Evolutionary conservation across 2,888 invertebrate species (phyloP), one percentile per base, ranked within the genome.

Genomic region (Leptinotarsa haldemani): DNA sequence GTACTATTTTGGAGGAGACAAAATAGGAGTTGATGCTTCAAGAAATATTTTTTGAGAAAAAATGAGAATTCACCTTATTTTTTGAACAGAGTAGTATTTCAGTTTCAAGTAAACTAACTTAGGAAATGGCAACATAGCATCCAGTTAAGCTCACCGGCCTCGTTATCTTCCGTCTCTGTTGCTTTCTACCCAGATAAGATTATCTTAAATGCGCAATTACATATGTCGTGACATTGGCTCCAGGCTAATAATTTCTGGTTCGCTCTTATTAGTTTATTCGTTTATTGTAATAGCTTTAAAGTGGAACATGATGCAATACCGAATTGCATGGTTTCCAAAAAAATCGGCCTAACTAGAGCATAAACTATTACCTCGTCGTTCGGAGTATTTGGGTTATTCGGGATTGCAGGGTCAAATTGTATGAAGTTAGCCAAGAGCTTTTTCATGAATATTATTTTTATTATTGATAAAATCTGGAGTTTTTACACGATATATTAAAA

Each of bases 191-290:
- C 30, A 77, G 71, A 76, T 73, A 75, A 76, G 75, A 76, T 85
- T 85, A 86, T 86, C 85, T 83, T 81, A 84, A 85, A 83, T 85
- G 84, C 85, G 84, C 85, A 86, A 85, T 86, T 86, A 84, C 84
- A 85, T 82, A 81, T 83, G 84, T 85, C 84, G 83, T 84, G 84
- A 85, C 84, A 84, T 83, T 84, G 76, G 74, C 70, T 70, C 22
- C 64, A 71, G 76, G 63, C 71, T 48, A 74, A 78, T 71, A 77
- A 75, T 77, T 75, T 74, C 70, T 73, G 73, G 70, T 66, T 74
- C 69, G 70, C 65, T 71, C 58, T 73, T 74, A 74, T 78, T 74
- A 71, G 69, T 71, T 61, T 73, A 68, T 74, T 72, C 66, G 69
- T 66, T 69, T 69, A 72, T 69, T 72, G 69, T 72, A 70, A 70